phyloP scores from a whole-genome alignment of 2,113 vertebrate species.

The Naja naja region DNA sequence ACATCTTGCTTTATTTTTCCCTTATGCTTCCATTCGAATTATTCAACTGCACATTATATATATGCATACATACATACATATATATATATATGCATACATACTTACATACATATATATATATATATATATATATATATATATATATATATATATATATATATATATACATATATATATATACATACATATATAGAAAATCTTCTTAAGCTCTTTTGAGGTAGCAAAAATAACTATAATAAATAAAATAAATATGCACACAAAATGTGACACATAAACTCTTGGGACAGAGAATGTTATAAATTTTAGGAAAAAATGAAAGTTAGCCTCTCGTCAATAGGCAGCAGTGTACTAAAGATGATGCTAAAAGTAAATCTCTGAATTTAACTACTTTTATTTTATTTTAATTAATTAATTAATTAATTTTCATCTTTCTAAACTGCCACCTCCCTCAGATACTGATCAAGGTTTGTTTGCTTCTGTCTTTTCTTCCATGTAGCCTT shows the following conservation, averaged over 20 bases:
- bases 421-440: neutral
- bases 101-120: no score
- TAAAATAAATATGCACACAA: neutral
- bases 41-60: neutral
- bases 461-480: neutral
- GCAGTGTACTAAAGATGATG: neutral
- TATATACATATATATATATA: no score
- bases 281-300: neutral
- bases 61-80: neutral
- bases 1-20: neutral
- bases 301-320: neutral
- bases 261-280: neutral
- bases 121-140: no score
- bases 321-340: neutral
- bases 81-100: no score
- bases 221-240: neutral
- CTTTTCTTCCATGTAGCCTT: neutral
- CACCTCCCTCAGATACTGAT: neutral
- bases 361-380: neutral
- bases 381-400: neutral
- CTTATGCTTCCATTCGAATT: neutral
- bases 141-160: no score
- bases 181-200: no score
- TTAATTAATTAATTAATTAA: no score
- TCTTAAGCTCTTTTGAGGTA: neutral